phyloP scores from a whole-genome alignment of 1,140 invertebrate species.

The Brachionus paranguensis region DNA sequence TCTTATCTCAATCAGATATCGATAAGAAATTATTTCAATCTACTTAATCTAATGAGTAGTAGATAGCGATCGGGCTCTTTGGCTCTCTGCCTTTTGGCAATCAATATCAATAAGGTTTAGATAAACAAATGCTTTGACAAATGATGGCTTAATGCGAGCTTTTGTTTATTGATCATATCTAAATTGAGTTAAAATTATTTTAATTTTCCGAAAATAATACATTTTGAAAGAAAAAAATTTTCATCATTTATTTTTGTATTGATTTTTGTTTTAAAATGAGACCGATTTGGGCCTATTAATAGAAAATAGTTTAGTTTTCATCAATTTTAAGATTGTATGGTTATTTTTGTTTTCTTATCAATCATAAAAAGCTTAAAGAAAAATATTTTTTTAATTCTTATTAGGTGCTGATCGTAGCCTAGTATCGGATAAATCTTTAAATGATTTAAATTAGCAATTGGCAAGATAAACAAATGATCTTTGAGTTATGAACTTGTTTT shows the following conservation, averaged over 20 bases:
- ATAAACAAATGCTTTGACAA: not conserved
- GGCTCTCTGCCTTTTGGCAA: not conserved
- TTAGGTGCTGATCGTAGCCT: not conserved
- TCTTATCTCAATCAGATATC: not conserved
- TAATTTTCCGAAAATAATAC: not conserved
- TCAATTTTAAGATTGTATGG: not conserved
- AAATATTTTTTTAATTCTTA: not conserved
- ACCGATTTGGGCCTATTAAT: not conserved
- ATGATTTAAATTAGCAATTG: not conserved
- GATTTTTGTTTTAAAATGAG: not conserved
- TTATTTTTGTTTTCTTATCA: not conserved
- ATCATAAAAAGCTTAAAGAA: not conserved
- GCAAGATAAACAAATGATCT: not conserved
- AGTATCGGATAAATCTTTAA: not conserved
- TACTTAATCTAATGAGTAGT: not conserved
- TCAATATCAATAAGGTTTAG: not conserved
- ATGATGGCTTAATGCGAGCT: not conserved
- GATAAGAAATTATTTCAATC: not conserved
- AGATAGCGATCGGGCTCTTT: not conserved
- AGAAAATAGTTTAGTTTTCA: not conserved
- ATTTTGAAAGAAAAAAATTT: not conserved
- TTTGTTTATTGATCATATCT: not conserved
- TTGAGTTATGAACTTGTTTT: not conserved
- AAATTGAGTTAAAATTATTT: not conserved
- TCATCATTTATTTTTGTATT: not conserved